Percentiles rank a stretch among this genome's conserved stretches.
phyloP scores from a whole-genome alignment of 2,113 vertebrate species.

The Xyliphius kryptos region DNA sequence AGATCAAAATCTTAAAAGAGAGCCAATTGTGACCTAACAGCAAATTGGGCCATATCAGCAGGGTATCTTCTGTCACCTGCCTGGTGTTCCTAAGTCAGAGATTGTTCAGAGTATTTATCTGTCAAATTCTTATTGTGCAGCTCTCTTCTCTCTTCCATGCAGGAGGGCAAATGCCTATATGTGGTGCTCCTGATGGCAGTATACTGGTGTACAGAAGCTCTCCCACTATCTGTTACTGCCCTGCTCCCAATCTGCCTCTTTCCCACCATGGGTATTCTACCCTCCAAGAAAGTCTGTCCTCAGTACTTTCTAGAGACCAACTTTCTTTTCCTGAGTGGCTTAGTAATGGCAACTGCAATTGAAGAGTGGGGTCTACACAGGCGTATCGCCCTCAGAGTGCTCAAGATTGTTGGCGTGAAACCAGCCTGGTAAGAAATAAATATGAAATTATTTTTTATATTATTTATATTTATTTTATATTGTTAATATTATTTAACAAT shows the following conservation, averaged over 20 bases:
- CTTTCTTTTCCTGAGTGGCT: conserved; percentile 91
- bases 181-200: conserved; percentile 89
- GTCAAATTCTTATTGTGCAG: not conserved
- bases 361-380: conserved; percentile 95
- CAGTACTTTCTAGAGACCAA: conserved; percentile 97
- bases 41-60: no score
- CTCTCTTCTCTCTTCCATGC: conserved; percentile 26
- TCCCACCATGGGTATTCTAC: conserved; percentile 83
- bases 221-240: conserved; percentile 88
- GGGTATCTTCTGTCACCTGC: no score
- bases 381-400: conserved; percentile 85
- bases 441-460: no score
- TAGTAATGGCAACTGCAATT: conserved; percentile 91
- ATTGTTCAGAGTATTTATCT: not conserved
- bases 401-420: conserved; percentile 82
- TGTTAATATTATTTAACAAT: no score
- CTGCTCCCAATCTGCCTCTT: conserved; percentile 91
- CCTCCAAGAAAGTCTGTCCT: conserved; percentile 81
- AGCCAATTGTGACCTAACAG: no score
- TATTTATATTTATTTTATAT: no score
- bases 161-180: conserved; percentile 94
- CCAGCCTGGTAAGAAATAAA: conserved; percentile 68
- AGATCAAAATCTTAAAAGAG: no score
- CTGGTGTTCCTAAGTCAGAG: no score
- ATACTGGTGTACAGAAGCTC: conserved; percentile 93